Percentiles rank a stretch among this genome's conserved stretches.
These are phyloP conservation scores for Flabesymbios commensalis DNA, from an alignment of 2,888 invertebrate genomes.

Conservation along the genomic window DNA sequence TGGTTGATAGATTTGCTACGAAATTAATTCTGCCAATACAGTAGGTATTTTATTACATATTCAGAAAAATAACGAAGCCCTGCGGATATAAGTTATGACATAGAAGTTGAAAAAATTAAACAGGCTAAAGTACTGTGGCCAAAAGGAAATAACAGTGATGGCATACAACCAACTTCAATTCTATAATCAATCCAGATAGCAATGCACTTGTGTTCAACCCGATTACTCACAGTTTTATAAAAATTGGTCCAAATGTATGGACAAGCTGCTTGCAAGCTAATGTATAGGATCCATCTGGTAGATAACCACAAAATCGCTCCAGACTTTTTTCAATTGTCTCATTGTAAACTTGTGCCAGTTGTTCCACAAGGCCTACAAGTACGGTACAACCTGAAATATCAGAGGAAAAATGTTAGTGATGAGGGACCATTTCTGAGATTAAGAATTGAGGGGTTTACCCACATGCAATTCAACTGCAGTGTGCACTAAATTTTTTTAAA, in stretches of 20 bases:
- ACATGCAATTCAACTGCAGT: too few species aligned
- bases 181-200: background rate
- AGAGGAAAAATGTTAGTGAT: too few species aligned
- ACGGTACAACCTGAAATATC: conserved; percentile 47
- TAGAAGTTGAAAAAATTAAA: background rate
- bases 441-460: too few species aligned
- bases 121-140: background rate
- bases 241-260: background rate
- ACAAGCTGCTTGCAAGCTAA: background rate
- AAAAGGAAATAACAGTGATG: background rate
- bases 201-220: background rate
- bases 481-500: too few species aligned
- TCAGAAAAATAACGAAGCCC: background rate
- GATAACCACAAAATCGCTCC: conserved; percentile 38
- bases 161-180: background rate
- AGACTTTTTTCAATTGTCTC: conserved; percentile 41
- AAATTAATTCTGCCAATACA: too few species aligned
- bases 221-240: background rate
- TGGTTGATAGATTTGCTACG: too few species aligned
- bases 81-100: background rate
- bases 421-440: too few species aligned
- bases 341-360: conserved; percentile 47
- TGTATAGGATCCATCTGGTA: background rate
- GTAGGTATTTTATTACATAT: too few species aligned
- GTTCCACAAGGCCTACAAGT: conserved; percentile 43